Base-by-base conservation (phyloP, 1,140 invertebrate genomes). In the Onthophagus taurus region DNA sequence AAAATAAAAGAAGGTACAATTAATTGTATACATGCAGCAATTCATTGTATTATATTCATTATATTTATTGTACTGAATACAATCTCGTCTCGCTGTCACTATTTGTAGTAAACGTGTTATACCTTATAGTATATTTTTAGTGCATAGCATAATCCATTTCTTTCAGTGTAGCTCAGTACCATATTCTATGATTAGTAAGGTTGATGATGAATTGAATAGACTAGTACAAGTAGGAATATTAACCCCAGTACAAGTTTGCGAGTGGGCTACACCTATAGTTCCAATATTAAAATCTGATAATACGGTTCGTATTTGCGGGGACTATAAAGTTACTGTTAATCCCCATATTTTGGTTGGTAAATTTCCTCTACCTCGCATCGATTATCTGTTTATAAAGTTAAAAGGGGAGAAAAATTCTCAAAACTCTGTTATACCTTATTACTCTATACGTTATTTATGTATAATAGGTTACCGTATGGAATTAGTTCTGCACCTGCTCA, bases 401-500 rank as follows among this genome's bases (percentile, higher is more conserved):
- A 21, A 21, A 21, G 24, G 26, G 11, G 42, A 31, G 17, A 42
- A n/a, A n/a, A n/a, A 34, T 34, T 34, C 3, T 18, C 13, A 8
- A 34, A 34, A 34, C 14, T 34, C 4, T 7, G 19, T 16, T 6
- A 11, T 18, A 34, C 4, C 63, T 67, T 33, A 52, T 47, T 7
- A 64, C 59, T 6, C 54, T 53, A 24, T 42, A 52, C 31, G 65
- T 31, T 61, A 1, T 65, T 55, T 33, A 19, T 44, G 20, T 63
- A 56, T 47, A 64, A 47, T 11, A 45, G 58, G 31, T 42, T 68
- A 16, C 53, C 58, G 18, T 67, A 61, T 50, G 66, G 66, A 1
- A 41, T 68, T 0, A 54, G 50, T 3, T 51, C 55, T 9, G 55
- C 56, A 9, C 54, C 58, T 0, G 45, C 48, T 0, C 52, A 57